These are phyloP conservation scores for Acridotheres tristis DNA, from an alignment of 2,797 vertebrate genomes.

Conservation along the genomic window DNA sequence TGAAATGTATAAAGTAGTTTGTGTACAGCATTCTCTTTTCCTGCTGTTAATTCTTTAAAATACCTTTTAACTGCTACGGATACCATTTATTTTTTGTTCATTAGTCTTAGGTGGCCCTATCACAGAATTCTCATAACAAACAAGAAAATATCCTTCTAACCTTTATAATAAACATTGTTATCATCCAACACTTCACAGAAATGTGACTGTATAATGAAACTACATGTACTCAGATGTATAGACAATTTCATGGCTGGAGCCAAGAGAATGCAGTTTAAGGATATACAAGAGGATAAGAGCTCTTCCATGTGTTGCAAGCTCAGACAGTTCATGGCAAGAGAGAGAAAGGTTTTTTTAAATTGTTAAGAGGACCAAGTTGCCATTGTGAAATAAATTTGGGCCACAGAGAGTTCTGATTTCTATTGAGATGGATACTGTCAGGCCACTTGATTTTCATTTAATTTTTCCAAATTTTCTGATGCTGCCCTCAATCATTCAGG, in stretches of 20 bases:
- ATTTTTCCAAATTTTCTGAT: background rate
- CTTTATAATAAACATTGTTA: background rate
- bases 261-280: background rate
- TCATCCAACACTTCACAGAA: background rate
- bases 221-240: background rate
- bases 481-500: background rate
- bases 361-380: background rate
- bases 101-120: background rate
- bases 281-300: background rate
- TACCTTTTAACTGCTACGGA: background rate
- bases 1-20: background rate
- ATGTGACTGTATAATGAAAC: background rate
- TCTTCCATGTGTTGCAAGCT: background rate
- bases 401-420: background rate
- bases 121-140: background rate
- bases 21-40: background rate
- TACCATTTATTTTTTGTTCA: background rate
- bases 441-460: background rate
- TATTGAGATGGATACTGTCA: background rate
- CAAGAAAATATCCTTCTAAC: background rate
- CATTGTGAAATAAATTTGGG: background rate
- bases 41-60: slow-evolving; percentile 6
- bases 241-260: background rate
- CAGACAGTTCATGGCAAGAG: background rate
- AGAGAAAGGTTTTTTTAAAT: accelerated